These are phyloP conservation scores for Ectropis crepuscularia DNA, from an alignment of 2,888 invertebrate species.

Conservation along the genomic window DNA sequence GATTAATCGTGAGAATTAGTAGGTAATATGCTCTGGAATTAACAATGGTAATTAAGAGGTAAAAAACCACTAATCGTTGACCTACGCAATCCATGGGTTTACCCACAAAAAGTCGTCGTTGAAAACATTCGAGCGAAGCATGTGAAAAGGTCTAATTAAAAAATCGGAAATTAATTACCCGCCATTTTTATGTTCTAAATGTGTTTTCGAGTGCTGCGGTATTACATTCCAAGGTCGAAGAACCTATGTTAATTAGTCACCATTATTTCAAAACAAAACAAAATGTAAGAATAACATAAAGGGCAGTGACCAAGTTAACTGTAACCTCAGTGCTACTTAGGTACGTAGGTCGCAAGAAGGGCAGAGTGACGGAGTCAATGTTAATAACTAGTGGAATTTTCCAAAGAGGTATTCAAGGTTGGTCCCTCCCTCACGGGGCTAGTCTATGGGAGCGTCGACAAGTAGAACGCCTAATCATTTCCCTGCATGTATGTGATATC, in stretches of 20 bases:
- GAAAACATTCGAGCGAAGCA: conserved; percentile 13
- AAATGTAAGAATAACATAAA: conserved; percentile 11
- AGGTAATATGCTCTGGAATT: conserved; percentile 7
- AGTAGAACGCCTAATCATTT: conserved; percentile 20
- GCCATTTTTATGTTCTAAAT: conserved; percentile 18
- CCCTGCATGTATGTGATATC: background rate
- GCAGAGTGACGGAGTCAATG: conserved; percentile 35
- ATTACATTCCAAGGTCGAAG: conserved; percentile 24
- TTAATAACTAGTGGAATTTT: conserved; percentile 26
- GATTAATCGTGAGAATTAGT: conserved; percentile 5
- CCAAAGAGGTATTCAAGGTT: conserved; percentile 52
- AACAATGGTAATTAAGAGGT: conserved; percentile 16
- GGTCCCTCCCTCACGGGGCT: conserved; percentile 45
- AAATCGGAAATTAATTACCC: conserved; percentile 24
- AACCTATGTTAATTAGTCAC: conserved; percentile 31
- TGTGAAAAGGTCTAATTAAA: conserved; percentile 23
- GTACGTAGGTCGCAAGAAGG: conserved; percentile 30
- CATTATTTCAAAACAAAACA: conserved; percentile 21
- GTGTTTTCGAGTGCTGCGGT: conserved; percentile 13
- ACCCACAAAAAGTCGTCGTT: background rate
- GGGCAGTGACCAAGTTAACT: conserved; percentile 27
- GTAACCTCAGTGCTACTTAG: conserved; percentile 12
- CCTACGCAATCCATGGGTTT: conserved; percentile 2
- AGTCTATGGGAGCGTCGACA: conserved; percentile 51
- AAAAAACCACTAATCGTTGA: conserved; percentile 12